phyloP scores from a whole-genome alignment of 1,140 invertebrate genomes.

The Notospermus geniculatus region DNA sequence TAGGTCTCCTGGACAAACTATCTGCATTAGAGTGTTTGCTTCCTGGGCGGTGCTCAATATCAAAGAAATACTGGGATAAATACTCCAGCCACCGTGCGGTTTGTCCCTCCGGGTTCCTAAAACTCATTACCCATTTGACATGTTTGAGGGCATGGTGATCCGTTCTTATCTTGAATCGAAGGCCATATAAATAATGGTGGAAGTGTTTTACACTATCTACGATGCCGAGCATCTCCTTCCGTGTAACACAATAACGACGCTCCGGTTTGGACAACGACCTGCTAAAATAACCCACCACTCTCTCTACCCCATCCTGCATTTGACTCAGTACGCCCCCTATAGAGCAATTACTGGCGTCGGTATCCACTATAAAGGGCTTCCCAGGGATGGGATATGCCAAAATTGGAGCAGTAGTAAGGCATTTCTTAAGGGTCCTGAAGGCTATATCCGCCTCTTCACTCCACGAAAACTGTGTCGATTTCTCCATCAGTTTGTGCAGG shows the following conservation, averaged over 20 bases:
- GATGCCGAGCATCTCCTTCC: background rate
- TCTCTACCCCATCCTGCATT: constrained; percentile 26
- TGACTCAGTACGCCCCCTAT: constrained; percentile 41
- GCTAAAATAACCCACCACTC: constrained; percentile 32
- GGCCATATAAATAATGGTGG: background rate
- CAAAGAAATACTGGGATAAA: background rate
- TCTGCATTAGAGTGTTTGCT: background rate
- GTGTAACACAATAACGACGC: background rate
- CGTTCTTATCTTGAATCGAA: background rate
- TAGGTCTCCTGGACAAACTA: too few species aligned
- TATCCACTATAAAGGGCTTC: constrained; percentile 33
- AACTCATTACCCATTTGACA: constrained; percentile 1
- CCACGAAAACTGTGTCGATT: too few species aligned
- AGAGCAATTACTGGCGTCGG: constrained; percentile 27
- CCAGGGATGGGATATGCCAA: too few species aligned
- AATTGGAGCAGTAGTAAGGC: too few species aligned
- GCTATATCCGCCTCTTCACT: too few species aligned
- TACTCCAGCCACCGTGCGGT: background rate
- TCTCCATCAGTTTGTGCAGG: too few species aligned
- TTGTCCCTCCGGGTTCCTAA: background rate
- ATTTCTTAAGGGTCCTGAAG: too few species aligned
- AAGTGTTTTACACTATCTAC: background rate
- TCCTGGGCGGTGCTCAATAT: background rate
- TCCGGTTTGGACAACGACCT: constrained; percentile 18
- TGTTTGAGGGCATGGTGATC: background rate